These are phyloP conservation scores for Toxonevra muliebris DNA, from an alignment of 2,888 invertebrate genomes.

Conservation along the genomic window DNA sequence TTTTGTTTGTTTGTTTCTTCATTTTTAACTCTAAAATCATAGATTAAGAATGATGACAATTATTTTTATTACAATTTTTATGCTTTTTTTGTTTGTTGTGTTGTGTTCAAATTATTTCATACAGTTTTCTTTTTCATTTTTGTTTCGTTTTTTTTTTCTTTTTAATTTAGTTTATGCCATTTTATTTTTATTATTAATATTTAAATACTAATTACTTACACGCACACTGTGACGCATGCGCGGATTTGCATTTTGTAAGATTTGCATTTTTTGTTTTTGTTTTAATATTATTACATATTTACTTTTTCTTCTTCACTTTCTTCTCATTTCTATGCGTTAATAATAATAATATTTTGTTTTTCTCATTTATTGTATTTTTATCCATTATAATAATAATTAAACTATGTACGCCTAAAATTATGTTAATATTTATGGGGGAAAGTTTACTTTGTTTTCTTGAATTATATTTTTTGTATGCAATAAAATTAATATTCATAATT, in stretches of 20 bases:
- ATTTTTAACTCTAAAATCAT: conserved; percentile 26
- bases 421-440: conserved; percentile 34
- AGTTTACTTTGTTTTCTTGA: conserved; percentile 23
- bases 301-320: conserved; percentile 9
- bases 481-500: too few species aligned
- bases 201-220: conserved; percentile 9
- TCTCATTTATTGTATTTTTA: conserved; percentile 12
- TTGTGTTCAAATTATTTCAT: conserved; percentile 27
- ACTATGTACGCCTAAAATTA: conserved; percentile 40
- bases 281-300: conserved; percentile 14
- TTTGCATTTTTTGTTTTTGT: conserved; percentile 20
- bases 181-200: conserved; percentile 8
- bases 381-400: conserved; percentile 33
- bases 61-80: conserved; percentile 15
- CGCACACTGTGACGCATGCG: conserved; percentile 1
- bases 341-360: conserved; percentile 11
- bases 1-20: conserved; percentile 16
- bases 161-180: conserved; percentile 25
- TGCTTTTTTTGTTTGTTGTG: too few species aligned
- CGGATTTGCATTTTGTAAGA: conserved; percentile 8
- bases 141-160: conserved; percentile 32
- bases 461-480: conserved; percentile 5
- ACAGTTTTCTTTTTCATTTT: conserved; percentile 27
- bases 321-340: background rate
- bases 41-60: conserved; percentile 24